phyloP scores from a whole-genome alignment of 1,140 invertebrate genomes.

The Orchestia grillus region DNA sequence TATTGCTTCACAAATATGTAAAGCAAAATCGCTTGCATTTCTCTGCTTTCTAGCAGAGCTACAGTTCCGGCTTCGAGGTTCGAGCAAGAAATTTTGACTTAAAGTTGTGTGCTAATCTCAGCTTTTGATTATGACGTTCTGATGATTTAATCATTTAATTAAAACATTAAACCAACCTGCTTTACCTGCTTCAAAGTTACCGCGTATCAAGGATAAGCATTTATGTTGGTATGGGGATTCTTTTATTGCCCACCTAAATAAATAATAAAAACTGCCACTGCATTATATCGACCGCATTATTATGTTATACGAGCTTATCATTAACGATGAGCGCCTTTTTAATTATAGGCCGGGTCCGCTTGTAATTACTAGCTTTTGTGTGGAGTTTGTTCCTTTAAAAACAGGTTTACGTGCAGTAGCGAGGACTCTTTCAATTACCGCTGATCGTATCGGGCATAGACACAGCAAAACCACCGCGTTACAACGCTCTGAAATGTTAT shows the following conservation, averaged over 20 bases:
- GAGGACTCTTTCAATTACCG: background rate
- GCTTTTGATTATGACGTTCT: background rate
- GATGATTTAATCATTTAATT: background rate
- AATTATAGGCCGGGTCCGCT: conserved; percentile 35
- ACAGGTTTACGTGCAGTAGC: conserved; percentile 19
- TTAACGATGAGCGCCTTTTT: conserved; percentile 48
- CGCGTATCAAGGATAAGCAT: background rate
- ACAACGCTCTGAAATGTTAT: conserved; percentile 23
- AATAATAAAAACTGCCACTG: conserved; percentile 31
- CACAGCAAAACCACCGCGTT: background rate
- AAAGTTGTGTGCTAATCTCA: background rate
- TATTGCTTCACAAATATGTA: conserved; percentile 2
- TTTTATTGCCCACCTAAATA: conserved; percentile 21
- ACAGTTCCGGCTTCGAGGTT: background rate
- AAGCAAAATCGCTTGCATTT: background rate
- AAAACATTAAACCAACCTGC: background rate
- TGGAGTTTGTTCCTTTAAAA: conserved; percentile 26
- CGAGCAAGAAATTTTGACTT: background rate
- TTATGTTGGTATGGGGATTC: background rate
- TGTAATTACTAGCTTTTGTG: conserved; percentile 28
- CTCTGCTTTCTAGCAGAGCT: background rate
- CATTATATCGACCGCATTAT: conserved; percentile 42
- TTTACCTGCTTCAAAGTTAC: background rate
- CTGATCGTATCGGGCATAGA: conserved; percentile 29
- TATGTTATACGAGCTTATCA: conserved; percentile 53